phyloP scores from a whole-genome alignment of 2,797 vertebrate genomes.

The Tapirus indicus region DNA sequence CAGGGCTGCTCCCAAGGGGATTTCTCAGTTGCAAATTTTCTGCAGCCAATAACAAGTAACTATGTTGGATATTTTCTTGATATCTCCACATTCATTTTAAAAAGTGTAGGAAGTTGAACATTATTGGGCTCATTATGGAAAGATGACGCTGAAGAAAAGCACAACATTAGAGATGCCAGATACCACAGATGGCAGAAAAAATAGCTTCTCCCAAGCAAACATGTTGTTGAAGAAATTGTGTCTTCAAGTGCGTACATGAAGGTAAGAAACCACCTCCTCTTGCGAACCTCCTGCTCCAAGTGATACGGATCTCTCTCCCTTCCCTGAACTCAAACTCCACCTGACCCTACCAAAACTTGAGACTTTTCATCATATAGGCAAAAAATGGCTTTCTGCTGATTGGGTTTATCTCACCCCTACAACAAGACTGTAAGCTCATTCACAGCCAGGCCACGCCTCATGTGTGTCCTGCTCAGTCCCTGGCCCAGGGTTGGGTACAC shows the following conservation, averaged over 20 bases:
- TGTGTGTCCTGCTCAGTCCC: not conserved
- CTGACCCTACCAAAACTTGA: not conserved
- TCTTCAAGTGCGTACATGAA: not conserved
- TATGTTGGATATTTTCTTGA: not conserved
- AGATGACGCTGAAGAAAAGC: not conserved
- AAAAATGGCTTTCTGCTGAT: not conserved
- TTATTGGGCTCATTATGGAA: not conserved
- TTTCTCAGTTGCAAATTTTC: not conserved
- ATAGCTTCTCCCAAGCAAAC: not conserved
- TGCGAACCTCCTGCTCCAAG: not conserved
- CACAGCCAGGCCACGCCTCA: not conserved
- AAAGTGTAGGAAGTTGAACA: not conserved
- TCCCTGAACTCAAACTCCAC: not conserved
- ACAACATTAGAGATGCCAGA: not conserved
- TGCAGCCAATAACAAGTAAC: not conserved
- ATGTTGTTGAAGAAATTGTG: not conserved
- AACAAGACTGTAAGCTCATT: not conserved
- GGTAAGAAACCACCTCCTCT: not conserved
- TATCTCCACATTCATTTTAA: not conserved
- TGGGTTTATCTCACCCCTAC: not conserved
- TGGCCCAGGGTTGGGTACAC: not conserved
- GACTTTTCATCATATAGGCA: not conserved
- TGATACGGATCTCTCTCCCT: not conserved
- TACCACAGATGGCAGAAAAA: not conserved
- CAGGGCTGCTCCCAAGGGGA: not conserved